Percentiles rank a stretch among this genome's conserved stretches.
These are phyloP conservation scores for Metellina segmentata DNA, from an alignment of 2,888 invertebrate genomes.

Conservation along the genomic window DNA sequence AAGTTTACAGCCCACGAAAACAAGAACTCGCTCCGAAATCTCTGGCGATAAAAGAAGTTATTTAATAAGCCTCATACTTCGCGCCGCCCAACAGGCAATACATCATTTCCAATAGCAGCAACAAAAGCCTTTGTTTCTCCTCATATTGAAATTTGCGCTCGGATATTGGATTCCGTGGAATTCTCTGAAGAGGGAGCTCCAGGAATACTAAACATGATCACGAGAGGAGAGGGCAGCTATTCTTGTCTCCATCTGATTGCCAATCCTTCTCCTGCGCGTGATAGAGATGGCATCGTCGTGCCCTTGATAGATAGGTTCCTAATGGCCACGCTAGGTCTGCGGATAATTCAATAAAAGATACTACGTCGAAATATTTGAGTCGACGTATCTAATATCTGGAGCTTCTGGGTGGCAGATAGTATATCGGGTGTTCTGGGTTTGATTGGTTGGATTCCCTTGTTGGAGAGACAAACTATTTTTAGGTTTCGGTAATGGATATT, in stretches of 20 bases:
- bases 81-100: not conserved
- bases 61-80: not conserved
- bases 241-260: slow-evolving; percentile 17
- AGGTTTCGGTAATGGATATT: too few relatives aligned
- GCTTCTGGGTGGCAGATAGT: too few relatives aligned
- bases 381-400: not conserved
- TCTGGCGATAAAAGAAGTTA: not conserved
- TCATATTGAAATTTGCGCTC: slow-evolving; percentile 32
- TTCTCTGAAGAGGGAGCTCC: not conserved
- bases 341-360: not conserved
- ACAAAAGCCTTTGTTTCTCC: slow-evolving; percentile 29
- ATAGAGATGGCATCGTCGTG: not conserved
- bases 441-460: too few relatives aligned
- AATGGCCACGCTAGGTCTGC: not conserved
- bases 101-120: not conserved
- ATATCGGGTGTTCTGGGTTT: too few relatives aligned
- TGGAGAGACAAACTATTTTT: too few relatives aligned
- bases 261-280: slow-evolving; percentile 3
- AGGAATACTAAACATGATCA: slow-evolving; percentile 35
- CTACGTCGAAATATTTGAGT: not conserved
- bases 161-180: slow-evolving; percentile 29
- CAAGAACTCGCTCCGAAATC: not conserved
- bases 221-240: not conserved
- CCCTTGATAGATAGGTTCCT: not conserved
- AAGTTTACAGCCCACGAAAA: too few relatives aligned